Evolutionary conservation across 2,888 invertebrate genomes (phyloP).

Genomic region (Panorpa germanica): DNA sequence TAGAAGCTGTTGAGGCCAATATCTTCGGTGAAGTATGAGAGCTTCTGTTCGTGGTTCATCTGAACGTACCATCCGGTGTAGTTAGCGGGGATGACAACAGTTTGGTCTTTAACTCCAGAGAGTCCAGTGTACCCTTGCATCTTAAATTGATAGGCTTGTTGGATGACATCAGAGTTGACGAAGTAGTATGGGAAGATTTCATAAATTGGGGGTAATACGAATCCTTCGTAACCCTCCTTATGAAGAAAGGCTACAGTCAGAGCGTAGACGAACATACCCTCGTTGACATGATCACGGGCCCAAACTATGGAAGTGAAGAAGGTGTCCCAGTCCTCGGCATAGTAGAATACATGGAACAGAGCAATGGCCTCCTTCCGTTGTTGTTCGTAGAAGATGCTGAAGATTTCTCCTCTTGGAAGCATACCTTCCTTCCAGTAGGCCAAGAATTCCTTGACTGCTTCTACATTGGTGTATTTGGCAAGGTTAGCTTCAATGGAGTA

Average conservation of each 20-base stretch:
- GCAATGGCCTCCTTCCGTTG: constrained; percentile 41
- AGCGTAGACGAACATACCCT: constrained; percentile 35
- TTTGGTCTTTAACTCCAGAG: constrained; percentile 24
- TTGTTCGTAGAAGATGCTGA: constrained; percentile 40
- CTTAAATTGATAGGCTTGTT: constrained; percentile 33
- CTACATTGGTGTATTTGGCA: constrained; percentile 38
- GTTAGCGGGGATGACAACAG: constrained; percentile 41
- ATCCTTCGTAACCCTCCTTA: constrained; percentile 29
- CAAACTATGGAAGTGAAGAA: constrained; percentile 44
- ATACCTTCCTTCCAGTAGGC: constrained; percentile 30
- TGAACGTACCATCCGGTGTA: constrained; percentile 40
- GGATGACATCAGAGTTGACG: constrained; percentile 40
- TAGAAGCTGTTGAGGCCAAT: constrained; percentile 54
- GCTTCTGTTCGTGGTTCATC: constrained; percentile 34
- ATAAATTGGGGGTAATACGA: constrained; percentile 33
- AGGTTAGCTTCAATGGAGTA: constrained; percentile 8
- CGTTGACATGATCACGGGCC: constrained; percentile 31
- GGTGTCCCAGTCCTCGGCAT: constrained; percentile 47
- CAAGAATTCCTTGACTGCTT: constrained; percentile 36
- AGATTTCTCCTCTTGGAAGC: constrained; percentile 35
- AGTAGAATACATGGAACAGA: constrained; percentile 41
- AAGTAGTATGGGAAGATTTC: constrained; percentile 45
- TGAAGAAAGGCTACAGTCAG: constrained; percentile 32
- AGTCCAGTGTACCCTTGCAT: constrained; percentile 33
- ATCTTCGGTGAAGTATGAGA: constrained; percentile 60